These are phyloP conservation scores for Phrynosoma platyrhinos DNA, from an alignment of 2,113 vertebrate genomes.

Conservation along the genomic window DNA sequence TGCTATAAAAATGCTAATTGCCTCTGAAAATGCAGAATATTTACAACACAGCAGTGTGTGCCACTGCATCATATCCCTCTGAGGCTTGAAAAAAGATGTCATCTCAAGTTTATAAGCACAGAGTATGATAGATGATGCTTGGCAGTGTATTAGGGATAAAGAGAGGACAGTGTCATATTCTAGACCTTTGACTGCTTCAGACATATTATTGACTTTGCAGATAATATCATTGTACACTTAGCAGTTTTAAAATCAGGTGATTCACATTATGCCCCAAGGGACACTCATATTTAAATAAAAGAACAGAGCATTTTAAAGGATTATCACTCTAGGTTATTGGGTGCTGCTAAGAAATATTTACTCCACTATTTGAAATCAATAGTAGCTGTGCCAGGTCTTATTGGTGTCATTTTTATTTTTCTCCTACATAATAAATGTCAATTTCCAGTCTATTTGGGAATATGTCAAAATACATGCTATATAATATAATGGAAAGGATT, in stretches of 20 bases:
- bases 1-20: conserved; percentile 71
- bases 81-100: conserved; percentile 48
- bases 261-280: conserved; percentile 47
- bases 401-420: conserved; percentile 18
- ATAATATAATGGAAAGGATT: not conserved
- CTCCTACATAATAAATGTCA: not conserved
- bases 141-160: conserved; percentile 61
- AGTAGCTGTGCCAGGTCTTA: not conserved
- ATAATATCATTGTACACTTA: conserved; percentile 70
- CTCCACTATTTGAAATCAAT: not conserved
- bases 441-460: conserved; percentile 31
- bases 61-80: conserved; percentile 51
- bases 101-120: conserved; percentile 61
- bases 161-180: conserved; percentile 22
- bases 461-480: not conserved
- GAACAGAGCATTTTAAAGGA: conserved; percentile 56
- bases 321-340: conserved; percentile 58
- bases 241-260: conserved; percentile 60
- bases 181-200: conserved; percentile 54
- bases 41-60: conserved; percentile 14
- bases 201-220: conserved; percentile 68
- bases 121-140: conserved; percentile 47
- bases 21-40: conserved; percentile 45
- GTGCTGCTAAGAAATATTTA: conserved; percentile 15
- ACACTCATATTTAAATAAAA: conserved; percentile 69